Percentiles rank a stretch among this genome's conserved stretches.
Evolutionary conservation across 2,797 vertebrate genomes (phyloP).

Genomic region (Ataeniobius toweri): DNA sequence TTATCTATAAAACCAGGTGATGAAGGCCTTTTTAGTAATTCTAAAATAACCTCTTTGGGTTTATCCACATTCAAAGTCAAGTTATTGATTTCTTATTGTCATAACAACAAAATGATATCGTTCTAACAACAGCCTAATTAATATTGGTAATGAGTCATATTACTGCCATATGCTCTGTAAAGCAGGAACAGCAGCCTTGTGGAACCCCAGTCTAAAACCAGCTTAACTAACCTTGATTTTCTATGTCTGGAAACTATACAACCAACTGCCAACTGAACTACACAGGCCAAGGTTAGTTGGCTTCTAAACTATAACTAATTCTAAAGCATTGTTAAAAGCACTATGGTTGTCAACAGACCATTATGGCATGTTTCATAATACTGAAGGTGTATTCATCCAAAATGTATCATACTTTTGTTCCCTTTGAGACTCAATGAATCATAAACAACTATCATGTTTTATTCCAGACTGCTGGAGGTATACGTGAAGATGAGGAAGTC

Average conservation of each 20-base stretch:
- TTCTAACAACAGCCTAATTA: not conserved
- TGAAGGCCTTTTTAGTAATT: not conserved
- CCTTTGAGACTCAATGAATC: not conserved
- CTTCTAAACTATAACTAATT: not conserved
- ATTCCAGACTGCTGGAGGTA: constrained; percentile 7
- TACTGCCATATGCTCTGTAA: not conserved
- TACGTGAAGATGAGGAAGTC: constrained; percentile 81
- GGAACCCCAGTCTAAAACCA: not conserved
- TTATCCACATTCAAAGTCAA: not conserved
- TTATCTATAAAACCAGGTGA: not conserved
- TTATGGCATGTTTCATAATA: not conserved
- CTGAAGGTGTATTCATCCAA: not conserved
- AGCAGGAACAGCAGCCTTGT: not conserved
- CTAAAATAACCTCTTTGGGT: not conserved
- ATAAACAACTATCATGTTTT: not conserved
- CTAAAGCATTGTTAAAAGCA: not conserved
- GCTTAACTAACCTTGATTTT: not conserved
- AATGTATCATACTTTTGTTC: not conserved
- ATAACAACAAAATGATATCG: not conserved
- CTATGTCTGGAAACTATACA: not conserved
- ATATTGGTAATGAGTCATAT: not conserved
- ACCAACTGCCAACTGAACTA: not conserved
- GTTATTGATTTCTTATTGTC: not conserved
- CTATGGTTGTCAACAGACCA: not conserved
- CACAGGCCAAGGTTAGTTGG: not conserved